Percentiles rank a stretch among this genome's conserved stretches.
Conservation (phyloP, 1,140 invertebrate genomes). For the Hyposmocoma kahamanoa region DNA sequence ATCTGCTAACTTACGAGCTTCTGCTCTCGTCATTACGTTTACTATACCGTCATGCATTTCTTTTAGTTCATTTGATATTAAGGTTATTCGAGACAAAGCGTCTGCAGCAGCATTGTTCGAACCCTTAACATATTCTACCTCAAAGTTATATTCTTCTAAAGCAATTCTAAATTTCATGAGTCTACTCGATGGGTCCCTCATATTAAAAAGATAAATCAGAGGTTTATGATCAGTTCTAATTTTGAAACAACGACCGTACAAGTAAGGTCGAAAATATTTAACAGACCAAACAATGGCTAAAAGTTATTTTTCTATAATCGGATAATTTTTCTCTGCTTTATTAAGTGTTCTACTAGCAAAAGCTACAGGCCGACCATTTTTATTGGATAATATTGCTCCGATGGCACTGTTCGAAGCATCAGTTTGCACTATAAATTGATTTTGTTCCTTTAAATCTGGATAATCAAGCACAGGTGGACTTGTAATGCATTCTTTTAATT, state of each 20-base stretch:
- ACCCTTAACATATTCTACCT: constrained; percentile 36
- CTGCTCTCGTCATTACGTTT: constrained; percentile 3
- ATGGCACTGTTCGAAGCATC: no score
- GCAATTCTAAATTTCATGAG: constrained; percentile 15
- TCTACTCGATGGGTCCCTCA: constrained; percentile 11
- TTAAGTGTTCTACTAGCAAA: no score
- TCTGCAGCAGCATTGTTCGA: constrained; percentile 16
- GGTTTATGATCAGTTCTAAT: constrained; percentile 60
- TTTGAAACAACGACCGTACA: constrained; percentile 26
- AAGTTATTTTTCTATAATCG: no score
- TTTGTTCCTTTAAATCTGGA: no score
- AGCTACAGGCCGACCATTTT: no score
- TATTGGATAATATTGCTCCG: no score
- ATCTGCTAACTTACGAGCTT: neutral
- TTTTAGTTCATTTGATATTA: constrained; percentile 1
- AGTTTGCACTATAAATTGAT: no score
- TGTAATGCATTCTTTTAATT: no score
- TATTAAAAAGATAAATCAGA: constrained; percentile 14
- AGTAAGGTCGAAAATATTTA: no score
- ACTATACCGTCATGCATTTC: neutral
- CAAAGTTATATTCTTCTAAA: constrained; percentile 44
- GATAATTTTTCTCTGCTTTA: no score
- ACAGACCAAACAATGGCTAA: no score
- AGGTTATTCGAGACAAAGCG: constrained; percentile 6
- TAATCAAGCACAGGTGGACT: no score